These are phyloP conservation scores for Tipula lateralis DNA, from an alignment of 2,888 invertebrate genomes.

Conservation along the genomic window DNA sequence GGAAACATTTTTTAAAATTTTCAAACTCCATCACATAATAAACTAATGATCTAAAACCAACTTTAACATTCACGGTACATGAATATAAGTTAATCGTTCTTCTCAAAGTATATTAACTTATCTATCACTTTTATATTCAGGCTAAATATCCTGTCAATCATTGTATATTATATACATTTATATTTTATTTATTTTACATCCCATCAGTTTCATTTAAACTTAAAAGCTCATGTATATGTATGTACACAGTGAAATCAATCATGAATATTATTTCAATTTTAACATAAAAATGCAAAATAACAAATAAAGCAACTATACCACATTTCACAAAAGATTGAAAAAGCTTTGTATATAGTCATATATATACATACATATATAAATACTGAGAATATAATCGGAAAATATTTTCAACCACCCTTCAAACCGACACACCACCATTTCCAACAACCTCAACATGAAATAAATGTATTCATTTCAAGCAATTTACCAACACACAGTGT, in stretches of 20 bases:
- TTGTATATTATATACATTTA: neutral
- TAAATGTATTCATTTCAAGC: conserved; percentile 11
- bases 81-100: conserved; percentile 11
- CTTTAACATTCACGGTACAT: neutral
- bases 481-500: neutral
- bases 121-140: neutral
- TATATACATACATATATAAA: neutral
- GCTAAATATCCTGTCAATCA: conserved; percentile 11
- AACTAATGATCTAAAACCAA: neutral
- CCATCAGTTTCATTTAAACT: conserved; percentile 1
- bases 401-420: neutral
- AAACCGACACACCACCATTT: neutral
- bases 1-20: neutral
- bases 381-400: neutral
- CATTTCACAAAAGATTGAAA: neutral
- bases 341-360: neutral
- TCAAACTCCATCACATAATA: neutral
- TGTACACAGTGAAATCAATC: neutral
- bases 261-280: neutral
- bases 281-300: neutral
- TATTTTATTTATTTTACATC: neutral
- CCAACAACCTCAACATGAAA: neutral
- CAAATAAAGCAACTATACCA: conserved; percentile 7
- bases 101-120: conserved; percentile 11
- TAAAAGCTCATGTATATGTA: neutral